These are phyloP conservation scores for Pseudocheirus occidentalis DNA, from an alignment of 2,797 vertebrate species.

Conservation along the genomic window DNA sequence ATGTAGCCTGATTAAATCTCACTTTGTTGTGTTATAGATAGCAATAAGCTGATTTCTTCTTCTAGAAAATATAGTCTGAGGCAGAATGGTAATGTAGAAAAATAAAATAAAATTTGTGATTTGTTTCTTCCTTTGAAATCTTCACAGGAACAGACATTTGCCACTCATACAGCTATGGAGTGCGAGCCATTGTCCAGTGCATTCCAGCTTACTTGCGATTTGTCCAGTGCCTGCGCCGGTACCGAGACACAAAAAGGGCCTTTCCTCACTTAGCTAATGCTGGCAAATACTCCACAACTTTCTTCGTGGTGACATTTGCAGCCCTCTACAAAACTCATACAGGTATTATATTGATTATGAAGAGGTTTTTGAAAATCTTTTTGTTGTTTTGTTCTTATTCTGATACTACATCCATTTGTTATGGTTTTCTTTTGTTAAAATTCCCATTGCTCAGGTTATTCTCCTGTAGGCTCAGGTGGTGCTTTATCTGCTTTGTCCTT, in stretches of 20 bases:
- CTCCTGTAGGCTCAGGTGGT: neutral
- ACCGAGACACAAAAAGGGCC: slow-evolving; percentile 96
- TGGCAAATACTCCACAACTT: slow-evolving; percentile 98
- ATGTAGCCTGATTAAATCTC: neutral
- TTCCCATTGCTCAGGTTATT: neutral
- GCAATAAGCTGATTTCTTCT: neutral
- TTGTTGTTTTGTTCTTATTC: slow-evolving; percentile 33
- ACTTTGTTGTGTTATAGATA: neutral
- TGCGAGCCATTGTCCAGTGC: slow-evolving; percentile 97
- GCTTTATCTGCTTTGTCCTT: slow-evolving; percentile 25
- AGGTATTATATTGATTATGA: slow-evolving; percentile 85
- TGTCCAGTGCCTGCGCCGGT: slow-evolving; percentile 98
- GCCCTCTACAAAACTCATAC: slow-evolving; percentile 95
- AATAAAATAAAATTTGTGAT: slow-evolving; percentile 29
- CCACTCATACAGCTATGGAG: slow-evolving; percentile 95
- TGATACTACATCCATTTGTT: slow-evolving; percentile 30
- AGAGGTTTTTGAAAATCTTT: slow-evolving; percentile 20
- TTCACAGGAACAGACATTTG: slow-evolving; percentile 87
- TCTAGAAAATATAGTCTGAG: neutral
- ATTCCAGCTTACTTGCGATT: slow-evolving; percentile 99
- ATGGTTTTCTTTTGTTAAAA: neutral
- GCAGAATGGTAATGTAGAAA: neutral
- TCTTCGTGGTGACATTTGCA: slow-evolving; percentile 96
- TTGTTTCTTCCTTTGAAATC: slow-evolving; percentile 56
- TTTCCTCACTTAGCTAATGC: slow-evolving; percentile 98